Base-by-base conservation (phyloP, 1,140 invertebrate genomes). In the Listronotus bonariensis region DNA sequence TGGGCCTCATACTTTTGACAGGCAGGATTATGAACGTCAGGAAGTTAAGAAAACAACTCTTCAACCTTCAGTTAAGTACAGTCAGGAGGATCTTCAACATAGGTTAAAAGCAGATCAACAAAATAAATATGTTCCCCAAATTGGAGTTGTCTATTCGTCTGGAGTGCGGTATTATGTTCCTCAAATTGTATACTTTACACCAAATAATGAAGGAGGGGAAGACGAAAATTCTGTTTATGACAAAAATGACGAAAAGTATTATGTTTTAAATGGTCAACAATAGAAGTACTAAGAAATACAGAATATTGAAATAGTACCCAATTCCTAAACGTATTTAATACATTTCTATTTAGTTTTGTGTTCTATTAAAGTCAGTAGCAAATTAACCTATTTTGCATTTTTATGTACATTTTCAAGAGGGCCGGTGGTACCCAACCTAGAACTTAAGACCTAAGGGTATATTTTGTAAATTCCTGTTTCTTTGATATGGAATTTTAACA, bases 111-210 rank as follows among this genome's bases (percentile, higher is more conserved):
- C 42, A 31, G 18, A 67, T 32, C 42, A 60, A 17, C 65, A 65
- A 20, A 55, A 43, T 11, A 73, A 74, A 45, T 69, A 57, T 12
- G 76, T 78, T 17, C 77, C 77, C 6, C 65, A 75, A 68, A 77
- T 79, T 62, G 77, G 77, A 11, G 49, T 79, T 11, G 58, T 77
- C 14, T 77, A 75, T 67, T 77, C 77, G 9, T 58, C 76, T 11
- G 77, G 77, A 9, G 68, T 78, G 11, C 67, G 75, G 53, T 79
- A 79, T 54, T 79, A 79, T 45, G 71, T 79, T 10, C 77, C 77
- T 41, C 74, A 77, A 64, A 61, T 77, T 34, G 59, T 70, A 67
- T 71, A 73, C 65, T 59, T 46, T 20, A 68, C 73, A 51, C 61
- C 71, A 20, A 62, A 72, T 64, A 57, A 62, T 38, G 65, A 68